Evolutionary conservation across 2,113 vertebrate species (phyloP).

Genomic region (Daubentonia madagascariensis): DNA sequence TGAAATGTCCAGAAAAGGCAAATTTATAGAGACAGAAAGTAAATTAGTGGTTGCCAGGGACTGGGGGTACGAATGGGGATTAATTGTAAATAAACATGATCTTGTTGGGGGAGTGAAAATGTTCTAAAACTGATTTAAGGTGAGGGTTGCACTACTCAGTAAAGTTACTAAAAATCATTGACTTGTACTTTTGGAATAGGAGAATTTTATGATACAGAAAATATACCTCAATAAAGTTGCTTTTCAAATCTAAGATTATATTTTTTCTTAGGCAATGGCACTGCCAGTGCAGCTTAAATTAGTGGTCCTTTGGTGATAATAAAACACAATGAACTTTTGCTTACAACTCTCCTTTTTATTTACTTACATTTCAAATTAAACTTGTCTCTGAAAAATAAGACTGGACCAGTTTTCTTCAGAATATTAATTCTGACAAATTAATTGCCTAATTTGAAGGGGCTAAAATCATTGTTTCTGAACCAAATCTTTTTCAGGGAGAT

Average conservation of each 20-base stretch:
- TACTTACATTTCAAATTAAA: conserved; percentile 72
- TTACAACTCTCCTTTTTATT: conserved; percentile 64
- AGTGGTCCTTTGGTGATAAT: conserved; percentile 69
- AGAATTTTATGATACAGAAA: conserved; percentile 49
- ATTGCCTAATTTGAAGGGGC: conserved; percentile 8
- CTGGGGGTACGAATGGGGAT: not conserved
- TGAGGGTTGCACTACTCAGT: not conserved
- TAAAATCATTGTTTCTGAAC: conserved; percentile 37
- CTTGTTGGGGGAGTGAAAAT: not conserved
- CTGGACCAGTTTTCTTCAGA: conserved; percentile 35
- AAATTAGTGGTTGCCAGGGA: not conserved
- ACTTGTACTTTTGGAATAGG: conserved; percentile 21
- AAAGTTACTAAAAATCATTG: conserved; percentile 56
- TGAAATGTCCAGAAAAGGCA: not conserved
- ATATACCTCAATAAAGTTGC: conserved; percentile 54
- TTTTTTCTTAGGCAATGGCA: conserved; percentile 41
- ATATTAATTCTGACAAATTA: conserved; percentile 58
- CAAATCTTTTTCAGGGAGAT: conserved; percentile 46
- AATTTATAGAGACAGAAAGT: conserved; percentile 17
- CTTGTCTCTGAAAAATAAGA: conserved; percentile 59
- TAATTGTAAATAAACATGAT: not conserved
- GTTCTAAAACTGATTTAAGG: conserved; percentile 45
- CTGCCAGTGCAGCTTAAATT: conserved; percentile 61
- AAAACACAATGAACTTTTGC: conserved; percentile 72
- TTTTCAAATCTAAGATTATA: conserved; percentile 49